These are phyloP conservation scores for Istiophorus platypterus DNA, from an alignment of 2,113 vertebrate genomes.

Conservation along the genomic window DNA sequence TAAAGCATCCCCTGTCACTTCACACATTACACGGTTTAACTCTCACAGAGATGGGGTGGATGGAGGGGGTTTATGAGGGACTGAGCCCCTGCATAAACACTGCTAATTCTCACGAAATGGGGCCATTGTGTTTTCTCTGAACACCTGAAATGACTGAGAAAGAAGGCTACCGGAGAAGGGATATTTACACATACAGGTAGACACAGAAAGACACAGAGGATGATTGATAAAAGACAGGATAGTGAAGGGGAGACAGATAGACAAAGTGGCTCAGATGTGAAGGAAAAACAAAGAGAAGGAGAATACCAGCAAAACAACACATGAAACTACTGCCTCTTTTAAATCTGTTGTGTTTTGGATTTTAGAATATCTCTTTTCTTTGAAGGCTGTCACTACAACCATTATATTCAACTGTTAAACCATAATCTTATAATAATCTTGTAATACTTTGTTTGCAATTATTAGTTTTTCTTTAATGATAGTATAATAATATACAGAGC, in stretches of 20 bases:
- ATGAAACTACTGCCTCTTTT: conserved; percentile 7
- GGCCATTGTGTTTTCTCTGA: conserved; percentile 21
- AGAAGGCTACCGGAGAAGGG: conserved; percentile 6
- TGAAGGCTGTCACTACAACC: no score
- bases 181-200: conserved; percentile 28
- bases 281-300: conserved; percentile 22
- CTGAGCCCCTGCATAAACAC: not conserved
- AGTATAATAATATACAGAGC: not conserved
- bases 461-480: no score
- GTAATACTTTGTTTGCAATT: no score
- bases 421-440: no score
- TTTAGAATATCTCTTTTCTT: not conserved
- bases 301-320: conserved; percentile 28
- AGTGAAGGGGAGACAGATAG: conserved; percentile 8
- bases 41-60: not conserved
- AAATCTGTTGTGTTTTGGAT: no score
- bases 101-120: conserved; percentile 35
- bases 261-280: conserved; percentile 19
- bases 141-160: conserved; percentile 4
- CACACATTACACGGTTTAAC: conserved; percentile 56
- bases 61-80: no score
- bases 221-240: conserved; percentile 35
- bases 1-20: conserved; percentile 71
- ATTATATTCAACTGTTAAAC: not conserved
- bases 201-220: conserved; percentile 20